phyloP scores from a whole-genome alignment of 1,140 invertebrate genomes.

The Eupristina koningsbergeri region DNA sequence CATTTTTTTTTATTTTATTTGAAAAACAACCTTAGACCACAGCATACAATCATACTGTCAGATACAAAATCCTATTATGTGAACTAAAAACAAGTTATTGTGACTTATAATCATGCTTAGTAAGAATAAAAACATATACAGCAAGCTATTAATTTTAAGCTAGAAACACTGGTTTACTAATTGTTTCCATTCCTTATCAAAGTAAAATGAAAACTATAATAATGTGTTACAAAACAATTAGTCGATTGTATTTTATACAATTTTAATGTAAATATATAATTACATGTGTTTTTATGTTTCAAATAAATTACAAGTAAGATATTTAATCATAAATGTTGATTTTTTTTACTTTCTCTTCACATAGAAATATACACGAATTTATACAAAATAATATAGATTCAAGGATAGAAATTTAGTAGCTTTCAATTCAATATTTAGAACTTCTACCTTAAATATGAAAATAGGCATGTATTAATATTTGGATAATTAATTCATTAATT shows the following conservation, averaged over 20 bases:
- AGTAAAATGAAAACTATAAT: background rate
- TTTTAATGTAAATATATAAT: background rate
- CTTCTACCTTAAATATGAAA: constrained; percentile 38
- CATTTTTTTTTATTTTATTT: constrained; percentile 46
- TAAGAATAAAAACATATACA: background rate
- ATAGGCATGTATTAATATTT: constrained; percentile 30
- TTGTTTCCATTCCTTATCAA: background rate
- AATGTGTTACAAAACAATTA: constrained; percentile 21
- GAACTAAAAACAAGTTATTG: background rate
- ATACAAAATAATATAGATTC: constrained; percentile 22
- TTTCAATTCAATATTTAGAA: constrained; percentile 18
- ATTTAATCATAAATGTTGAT: constrained; percentile 13
- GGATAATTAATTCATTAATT: no score
- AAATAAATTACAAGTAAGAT: constrained; percentile 28
- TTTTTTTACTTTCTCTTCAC: constrained; percentile 20
- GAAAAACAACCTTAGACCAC: constrained; percentile 46
- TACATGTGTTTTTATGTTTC: background rate
- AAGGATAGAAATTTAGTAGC: no score
- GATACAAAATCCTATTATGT: constrained; percentile 22
- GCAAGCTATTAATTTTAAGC: background rate
- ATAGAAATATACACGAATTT: constrained; percentile 34
- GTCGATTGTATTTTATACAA: background rate
- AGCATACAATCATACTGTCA: constrained; percentile 35
- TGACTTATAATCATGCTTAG: constrained; percentile 1
- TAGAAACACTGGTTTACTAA: background rate